A percentile compares a stretch with the other conserved stretches of the same genome.
Conservation (phyloP, 2,113 vertebrate species). For the Meriones unguiculatus region DNA sequence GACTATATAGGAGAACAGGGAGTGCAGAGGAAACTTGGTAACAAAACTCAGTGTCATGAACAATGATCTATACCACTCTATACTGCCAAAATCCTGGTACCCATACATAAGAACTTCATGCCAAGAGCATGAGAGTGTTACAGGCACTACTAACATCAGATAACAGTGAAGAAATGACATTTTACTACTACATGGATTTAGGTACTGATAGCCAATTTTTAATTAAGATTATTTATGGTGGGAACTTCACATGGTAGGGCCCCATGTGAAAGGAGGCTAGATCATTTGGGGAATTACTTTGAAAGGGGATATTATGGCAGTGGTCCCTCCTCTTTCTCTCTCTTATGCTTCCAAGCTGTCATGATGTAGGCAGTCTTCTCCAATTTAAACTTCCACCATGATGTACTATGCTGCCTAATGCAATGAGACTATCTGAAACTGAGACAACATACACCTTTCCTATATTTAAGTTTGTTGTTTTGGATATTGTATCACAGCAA, state of each 20-base stretch:
- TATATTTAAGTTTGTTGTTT: background rate
- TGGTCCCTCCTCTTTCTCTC: no score
- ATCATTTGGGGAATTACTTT: background rate
- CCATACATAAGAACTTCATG: background rate
- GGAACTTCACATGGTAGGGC: no score
- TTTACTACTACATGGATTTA: background rate
- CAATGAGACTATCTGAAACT: background rate
- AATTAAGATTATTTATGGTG: background rate
- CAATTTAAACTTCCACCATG: background rate
- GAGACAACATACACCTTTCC: background rate
- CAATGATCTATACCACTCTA: background rate
- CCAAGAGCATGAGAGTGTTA: background rate
- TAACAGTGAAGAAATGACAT: background rate
- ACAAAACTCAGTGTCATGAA: background rate
- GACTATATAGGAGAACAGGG: background rate
- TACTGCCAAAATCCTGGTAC: background rate
- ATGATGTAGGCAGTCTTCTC: background rate
- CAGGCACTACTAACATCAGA: no score
- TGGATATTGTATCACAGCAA: background rate
- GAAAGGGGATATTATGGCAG: no score
- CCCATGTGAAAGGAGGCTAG: background rate
- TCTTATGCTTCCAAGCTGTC: background rate
- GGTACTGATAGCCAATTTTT: background rate
- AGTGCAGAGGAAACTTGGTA: background rate
- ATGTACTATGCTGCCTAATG: no score